Percentiles rank a stretch among this genome's conserved stretches.
phyloP scores from a whole-genome alignment of 1,140 invertebrate species.

The Samia ricini region DNA sequence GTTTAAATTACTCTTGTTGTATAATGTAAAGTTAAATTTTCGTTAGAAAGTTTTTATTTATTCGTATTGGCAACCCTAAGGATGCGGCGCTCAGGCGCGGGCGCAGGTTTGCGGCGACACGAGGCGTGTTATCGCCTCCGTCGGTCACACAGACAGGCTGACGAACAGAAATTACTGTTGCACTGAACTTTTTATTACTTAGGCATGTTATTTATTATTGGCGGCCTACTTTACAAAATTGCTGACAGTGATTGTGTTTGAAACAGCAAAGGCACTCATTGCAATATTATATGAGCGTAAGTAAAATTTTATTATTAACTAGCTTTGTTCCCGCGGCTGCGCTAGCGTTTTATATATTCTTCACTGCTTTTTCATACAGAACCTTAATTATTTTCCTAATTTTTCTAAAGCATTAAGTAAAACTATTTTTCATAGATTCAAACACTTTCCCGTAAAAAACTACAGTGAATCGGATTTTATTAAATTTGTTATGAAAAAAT shows the following conservation, averaged over 20 bases:
- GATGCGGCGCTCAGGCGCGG: constrained; percentile 22
- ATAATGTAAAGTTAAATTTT: too few species aligned
- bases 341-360: too few species aligned
- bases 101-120: constrained; percentile 47
- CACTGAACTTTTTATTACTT: constrained; percentile 45
- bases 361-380: too few species aligned
- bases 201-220: constrained; percentile 42
- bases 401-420: too few species aligned
- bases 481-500: too few species aligned
- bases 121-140: constrained; percentile 61
- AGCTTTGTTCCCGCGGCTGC: too few species aligned
- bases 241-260: constrained; percentile 9
- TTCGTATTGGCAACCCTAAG: constrained; percentile 44
- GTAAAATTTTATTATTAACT: neutral
- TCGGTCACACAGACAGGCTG: constrained; percentile 51
- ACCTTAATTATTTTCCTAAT: too few species aligned
- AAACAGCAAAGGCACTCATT: neutral
- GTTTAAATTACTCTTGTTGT: too few species aligned
- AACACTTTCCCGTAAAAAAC: too few species aligned
- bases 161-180: constrained; percentile 55
- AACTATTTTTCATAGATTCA: too few species aligned
- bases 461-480: too few species aligned
- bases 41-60: neutral
- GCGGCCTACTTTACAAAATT: constrained; percentile 29
- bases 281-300: neutral